Evolutionary conservation across 1,140 invertebrate genomes (phyloP), one percentile per base, ranked within the genome.

Genomic region (Heliconius eleuchia): DNA sequence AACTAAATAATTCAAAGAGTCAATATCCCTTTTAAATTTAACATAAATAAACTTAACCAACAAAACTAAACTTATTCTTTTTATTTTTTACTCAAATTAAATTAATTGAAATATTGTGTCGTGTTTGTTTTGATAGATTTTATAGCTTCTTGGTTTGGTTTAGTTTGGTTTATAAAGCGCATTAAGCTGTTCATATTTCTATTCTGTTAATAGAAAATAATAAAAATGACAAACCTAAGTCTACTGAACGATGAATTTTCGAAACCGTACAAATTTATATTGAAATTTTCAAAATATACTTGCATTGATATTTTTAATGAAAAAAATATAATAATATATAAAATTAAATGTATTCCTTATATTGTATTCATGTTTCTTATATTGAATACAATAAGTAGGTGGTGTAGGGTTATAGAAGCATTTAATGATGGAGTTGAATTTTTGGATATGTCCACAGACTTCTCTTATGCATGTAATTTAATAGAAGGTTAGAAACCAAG

Each of bases 221-320:
- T 46, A 16, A 78, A 71, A 34, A 83, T 83, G 82, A 60, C 80
- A 27, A 66, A 81, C 18, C 70, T 83, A 52, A 76, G 71, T 34
- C 55, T 76, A 55, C 8, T 74, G 30, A 77, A 82, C 46, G 57
- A 50, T 42, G 83, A 84, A 72, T 84, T 82, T 80, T 80, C 77
- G n/a, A 82, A 80, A 76, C 77, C 83, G 19, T 84, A 84, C 55
- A 18, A n/a, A 13, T 79, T 80, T 9, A 52, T 84, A 27, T 66
- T 84, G 46, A 73, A 77, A 71, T 82, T 82, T 77, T 77, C 80
- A 34, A 74, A 74, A 42, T 71, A 66, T 7, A 80, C 83, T 9
- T 81, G 81, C 23, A 80, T 82, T 23, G 75, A 84, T 80, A 80
- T 84, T 57, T 84, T 84, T 23, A 42, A 82, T 73, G 66, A 84